These are phyloP conservation scores for Sphaerophoria taeniata DNA, from an alignment of 2,888 invertebrate species.

Conservation along the genomic window DNA sequence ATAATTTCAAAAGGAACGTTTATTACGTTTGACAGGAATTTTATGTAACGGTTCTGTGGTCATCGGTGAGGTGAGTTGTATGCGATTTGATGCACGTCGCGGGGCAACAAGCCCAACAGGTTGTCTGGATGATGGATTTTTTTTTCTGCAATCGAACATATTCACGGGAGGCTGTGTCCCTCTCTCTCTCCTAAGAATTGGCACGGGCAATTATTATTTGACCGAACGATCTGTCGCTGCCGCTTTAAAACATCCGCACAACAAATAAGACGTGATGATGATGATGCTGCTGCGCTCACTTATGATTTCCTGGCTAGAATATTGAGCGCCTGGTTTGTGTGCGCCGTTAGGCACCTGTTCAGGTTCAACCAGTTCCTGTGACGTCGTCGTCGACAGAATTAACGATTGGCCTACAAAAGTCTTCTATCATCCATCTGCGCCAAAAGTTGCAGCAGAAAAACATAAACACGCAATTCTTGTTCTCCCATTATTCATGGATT, in stretches of 20 bases:
- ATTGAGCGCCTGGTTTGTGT: slow-evolving; percentile 44
- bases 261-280: slow-evolving; percentile 34
- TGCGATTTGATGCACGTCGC: slow-evolving; percentile 13
- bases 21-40: slow-evolving; percentile 69
- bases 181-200: background rate
- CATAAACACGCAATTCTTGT: slow-evolving; percentile 42
- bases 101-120: slow-evolving; percentile 52
- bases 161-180: background rate
- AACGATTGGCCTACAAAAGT: slow-evolving; percentile 73
- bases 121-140: slow-evolving; percentile 60
- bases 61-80: slow-evolving; percentile 21
- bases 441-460: slow-evolving; percentile 23
- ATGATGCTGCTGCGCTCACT: background rate
- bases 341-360: slow-evolving; percentile 73
- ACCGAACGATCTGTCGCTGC: slow-evolving; percentile 39
- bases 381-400: slow-evolving; percentile 64
- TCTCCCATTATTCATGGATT: slow-evolving; percentile 68
- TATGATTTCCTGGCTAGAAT: slow-evolving; percentile 65
- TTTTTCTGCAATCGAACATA: slow-evolving; percentile 31
- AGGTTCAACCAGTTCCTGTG: slow-evolving; percentile 66
- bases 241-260: slow-evolving; percentile 31
- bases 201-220: background rate
- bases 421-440: slow-evolving; percentile 62
- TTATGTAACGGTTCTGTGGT: slow-evolving; percentile 66
- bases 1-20: slow-evolving; percentile 54